phyloP scores from a whole-genome alignment of 2,113 vertebrate species.

The Prolemur simus region DNA sequence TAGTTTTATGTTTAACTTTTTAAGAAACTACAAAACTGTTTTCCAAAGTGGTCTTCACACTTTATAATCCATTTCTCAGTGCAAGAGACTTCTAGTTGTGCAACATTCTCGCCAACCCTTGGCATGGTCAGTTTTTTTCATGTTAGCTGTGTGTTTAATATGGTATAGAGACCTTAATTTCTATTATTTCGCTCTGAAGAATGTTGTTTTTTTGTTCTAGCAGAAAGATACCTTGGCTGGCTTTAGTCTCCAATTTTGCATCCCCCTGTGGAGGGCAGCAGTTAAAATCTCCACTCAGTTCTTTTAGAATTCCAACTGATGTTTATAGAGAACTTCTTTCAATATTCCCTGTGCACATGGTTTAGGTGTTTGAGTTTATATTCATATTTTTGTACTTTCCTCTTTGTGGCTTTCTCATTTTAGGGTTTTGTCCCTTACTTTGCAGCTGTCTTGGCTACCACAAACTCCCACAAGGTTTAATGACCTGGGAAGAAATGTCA shows the following conservation, averaged over 20 bases:
- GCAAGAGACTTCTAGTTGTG: background rate
- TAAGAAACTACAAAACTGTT: background rate
- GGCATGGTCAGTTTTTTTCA: background rate
- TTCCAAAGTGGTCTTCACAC: background rate
- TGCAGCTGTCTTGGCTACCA: background rate
- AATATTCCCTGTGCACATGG: background rate
- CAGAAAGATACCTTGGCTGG: background rate
- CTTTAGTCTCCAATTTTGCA: background rate
- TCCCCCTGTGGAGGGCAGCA: background rate
- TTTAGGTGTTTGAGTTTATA: background rate
- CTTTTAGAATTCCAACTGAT: background rate
- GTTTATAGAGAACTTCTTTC: background rate
- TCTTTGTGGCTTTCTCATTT: background rate
- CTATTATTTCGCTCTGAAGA: background rate
- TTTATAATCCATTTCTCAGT: background rate
- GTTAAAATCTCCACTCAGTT: background rate
- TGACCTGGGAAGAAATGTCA: background rate
- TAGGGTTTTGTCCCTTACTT: background rate
- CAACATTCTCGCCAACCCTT: background rate
- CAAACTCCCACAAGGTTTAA: background rate
- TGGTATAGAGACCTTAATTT: background rate
- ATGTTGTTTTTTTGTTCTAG: background rate
- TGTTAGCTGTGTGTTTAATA: background rate
- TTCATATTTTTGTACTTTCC: background rate
- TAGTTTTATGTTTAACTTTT: background rate